Conservation (phyloP, 2,113 vertebrate species). For the Xenus cinereus region DNA sequence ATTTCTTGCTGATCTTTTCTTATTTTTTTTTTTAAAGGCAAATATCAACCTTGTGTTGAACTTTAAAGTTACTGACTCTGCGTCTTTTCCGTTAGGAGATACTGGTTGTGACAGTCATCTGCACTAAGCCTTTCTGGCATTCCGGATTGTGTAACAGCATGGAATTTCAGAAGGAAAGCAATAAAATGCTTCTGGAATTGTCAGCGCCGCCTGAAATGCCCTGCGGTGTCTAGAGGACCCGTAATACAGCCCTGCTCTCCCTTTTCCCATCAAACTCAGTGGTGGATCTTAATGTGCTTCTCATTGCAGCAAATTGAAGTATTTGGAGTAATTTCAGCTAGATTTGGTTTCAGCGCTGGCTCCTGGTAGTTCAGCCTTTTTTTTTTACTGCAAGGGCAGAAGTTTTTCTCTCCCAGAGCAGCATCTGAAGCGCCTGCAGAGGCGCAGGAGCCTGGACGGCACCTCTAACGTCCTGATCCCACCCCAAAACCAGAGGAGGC, state of each 20-base stretch:
- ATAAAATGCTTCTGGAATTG: background rate
- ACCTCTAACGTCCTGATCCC: accelerated
- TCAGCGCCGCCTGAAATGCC: background rate
- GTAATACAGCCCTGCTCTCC: background rate
- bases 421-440: background rate
- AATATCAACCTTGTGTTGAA: background rate
- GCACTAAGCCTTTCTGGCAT: background rate
- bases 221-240: background rate
- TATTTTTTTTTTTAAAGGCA: background rate
- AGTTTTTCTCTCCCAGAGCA: background rate
- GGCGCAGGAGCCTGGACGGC: background rate
- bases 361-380: background rate
- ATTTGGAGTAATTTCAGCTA: background rate
- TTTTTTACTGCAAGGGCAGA: background rate
- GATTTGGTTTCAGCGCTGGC: background rate
- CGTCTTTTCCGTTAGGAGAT: background rate
- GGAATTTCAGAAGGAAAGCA: background rate
- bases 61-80: background rate
- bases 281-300: background rate
- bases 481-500: background rate
- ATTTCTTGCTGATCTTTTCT: background rate
- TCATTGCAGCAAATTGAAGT: background rate
- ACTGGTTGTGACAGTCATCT: background rate
- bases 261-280: background rate
- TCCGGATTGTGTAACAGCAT: background rate